phyloP scores from a whole-genome alignment of 2,888 invertebrate genomes.

The Spodoptera exigua region DNA sequence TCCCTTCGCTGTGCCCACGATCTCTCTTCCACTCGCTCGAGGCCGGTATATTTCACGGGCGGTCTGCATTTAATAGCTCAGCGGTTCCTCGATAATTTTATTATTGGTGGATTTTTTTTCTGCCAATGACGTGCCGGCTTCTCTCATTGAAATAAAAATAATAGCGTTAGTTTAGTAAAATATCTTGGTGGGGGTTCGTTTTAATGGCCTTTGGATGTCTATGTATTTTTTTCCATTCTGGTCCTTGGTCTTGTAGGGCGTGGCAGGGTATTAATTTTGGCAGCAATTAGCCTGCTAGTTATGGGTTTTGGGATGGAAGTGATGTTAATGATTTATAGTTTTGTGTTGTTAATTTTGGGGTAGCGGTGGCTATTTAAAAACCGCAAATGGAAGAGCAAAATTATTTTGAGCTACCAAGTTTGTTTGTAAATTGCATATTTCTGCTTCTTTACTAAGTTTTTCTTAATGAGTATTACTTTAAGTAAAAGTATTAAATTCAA shows the following conservation, averaged over 20 bases:
- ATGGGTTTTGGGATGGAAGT: conserved; percentile 39
- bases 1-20: conserved; percentile 46
- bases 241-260: conserved; percentile 58
- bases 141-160: conserved; percentile 79
- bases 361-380: neutral
- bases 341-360: conserved; percentile 1
- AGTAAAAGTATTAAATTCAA: no score
- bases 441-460: no score
- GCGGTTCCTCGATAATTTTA: conserved; percentile 87
- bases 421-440: no score
- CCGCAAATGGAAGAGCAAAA: neutral
- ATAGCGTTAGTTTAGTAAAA: conserved; percentile 73
- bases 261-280: conserved; percentile 51
- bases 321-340: conserved; percentile 12
- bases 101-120: conserved; percentile 83
- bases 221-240: conserved; percentile 56
- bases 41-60: conserved; percentile 83
- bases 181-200: conserved; percentile 69
- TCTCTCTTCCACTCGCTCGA: conserved; percentile 62
- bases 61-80: conserved; percentile 87
- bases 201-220: conserved; percentile 61
- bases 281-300: conserved; percentile 57
- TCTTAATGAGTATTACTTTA: no score
- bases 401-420: neutral
- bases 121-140: conserved; percentile 76